A percentile compares a stretch with the other conserved stretches of the same genome.
phyloP scores from a whole-genome alignment of 2,797 vertebrate genomes.

The Channallabes apus region DNA sequence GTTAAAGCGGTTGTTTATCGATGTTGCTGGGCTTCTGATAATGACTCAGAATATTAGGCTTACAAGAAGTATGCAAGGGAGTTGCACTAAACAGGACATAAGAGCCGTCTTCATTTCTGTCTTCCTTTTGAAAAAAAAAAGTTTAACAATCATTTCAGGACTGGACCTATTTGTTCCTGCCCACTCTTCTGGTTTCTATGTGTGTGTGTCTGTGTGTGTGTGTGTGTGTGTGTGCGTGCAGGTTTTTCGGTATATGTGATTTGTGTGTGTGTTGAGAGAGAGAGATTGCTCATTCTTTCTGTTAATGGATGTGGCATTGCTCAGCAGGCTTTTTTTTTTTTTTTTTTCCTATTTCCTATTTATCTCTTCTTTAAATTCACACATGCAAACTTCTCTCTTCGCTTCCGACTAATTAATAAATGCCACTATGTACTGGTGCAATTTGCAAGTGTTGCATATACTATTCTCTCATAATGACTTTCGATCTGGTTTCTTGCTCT shows the following conservation, averaged over 20 bases:
- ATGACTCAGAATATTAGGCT: conserved; percentile 34
- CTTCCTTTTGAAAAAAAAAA: conserved; percentile 23
- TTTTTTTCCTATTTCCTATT: neutral
- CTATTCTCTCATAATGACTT: conserved; percentile 18
- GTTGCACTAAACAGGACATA: conserved; percentile 9
- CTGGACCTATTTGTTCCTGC: conserved; percentile 24
- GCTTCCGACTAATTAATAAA: neutral
- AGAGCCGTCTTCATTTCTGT: neutral
- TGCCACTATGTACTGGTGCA: neutral
- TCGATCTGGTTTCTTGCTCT: conserved; percentile 18
- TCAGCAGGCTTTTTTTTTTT: neutral
- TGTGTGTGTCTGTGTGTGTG: neutral
- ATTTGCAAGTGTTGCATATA: neutral
- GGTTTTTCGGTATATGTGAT: conserved; percentile 8
- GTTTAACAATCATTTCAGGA: conserved; percentile 27
- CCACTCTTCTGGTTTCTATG: conserved; percentile 36
- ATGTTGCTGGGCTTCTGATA: conserved; percentile 19
- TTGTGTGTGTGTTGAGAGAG: neutral
- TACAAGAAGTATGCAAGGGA: conserved; percentile 18
- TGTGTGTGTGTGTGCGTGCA: neutral
- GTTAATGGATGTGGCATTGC: neutral
- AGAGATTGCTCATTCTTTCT: neutral
- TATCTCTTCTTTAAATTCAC: neutral
- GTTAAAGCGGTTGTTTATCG: conserved; percentile 10
- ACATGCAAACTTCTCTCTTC: neutral